Base-by-base conservation (phyloP, 1,140 invertebrate species). In the Pseudomyrmex sp. region DNA sequence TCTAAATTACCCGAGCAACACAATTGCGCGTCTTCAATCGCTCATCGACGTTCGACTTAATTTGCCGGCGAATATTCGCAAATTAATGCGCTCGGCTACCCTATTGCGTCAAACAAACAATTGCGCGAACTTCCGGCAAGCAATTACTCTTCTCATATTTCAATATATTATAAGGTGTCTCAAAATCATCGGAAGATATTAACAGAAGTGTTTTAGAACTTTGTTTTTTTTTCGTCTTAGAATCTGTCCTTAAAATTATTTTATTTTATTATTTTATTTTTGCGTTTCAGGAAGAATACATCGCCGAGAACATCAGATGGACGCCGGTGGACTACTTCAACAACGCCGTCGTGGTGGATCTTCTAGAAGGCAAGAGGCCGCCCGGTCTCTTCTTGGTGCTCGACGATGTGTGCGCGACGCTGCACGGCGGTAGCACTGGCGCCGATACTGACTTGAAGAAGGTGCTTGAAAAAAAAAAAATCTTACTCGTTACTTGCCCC, bases 311-410 rank as follows among this genome's bases (percentile, higher is more conserved):
- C 58, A 97, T 97, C 69, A 95, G 95, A 89, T 97, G 97, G 97
- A 96, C 95, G 7, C 95, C 96, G n/a, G 97, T 97, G 83, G 96
- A 97, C 35, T 97, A 96, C 92, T 97, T 97, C 93, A 97, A 97
- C 93, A 97, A 97, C 89, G 96, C 97, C 85, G 93, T 97, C 70
- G 97, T 96, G 58, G 96, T 96, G 84, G 97, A 97, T 89, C 92
- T 97, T 68, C 96, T 97, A 68, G 96, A 95, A 92, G 94, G 93
- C 4, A 96, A 95, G 91, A 90, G 93, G 74, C 95, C 95, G 9
- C 95, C 96, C 73, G 96, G 96, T 83, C 95, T 97, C 56, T 96
- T 97, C 93, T 95, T 95, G 84, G 93, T 97, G 13, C 92, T 97
- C 15, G 97, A 97, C 89, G 97, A 97, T 92, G 96, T 97, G 4